Base-by-base conservation (phyloP, 2,113 vertebrate species). In the Nothobranchius kuhntae region DNA sequence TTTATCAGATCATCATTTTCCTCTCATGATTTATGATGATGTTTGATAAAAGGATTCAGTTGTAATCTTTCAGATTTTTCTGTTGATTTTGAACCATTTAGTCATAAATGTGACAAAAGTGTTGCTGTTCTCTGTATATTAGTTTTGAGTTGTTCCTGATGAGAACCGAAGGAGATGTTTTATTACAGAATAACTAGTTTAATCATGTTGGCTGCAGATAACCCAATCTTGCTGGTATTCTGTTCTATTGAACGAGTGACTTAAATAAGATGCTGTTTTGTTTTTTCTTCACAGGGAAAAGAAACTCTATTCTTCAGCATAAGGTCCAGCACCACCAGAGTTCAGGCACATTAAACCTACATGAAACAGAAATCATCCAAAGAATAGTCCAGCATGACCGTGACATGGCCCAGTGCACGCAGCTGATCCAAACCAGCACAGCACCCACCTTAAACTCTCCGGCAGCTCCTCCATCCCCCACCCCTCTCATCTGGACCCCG, bases 311-410 rank as follows among this genome's bases (percentile, higher is more conserved):
- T 73, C 94, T 99, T 35, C 94, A 98, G 40, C 95, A 97, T 72
- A 99, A 99, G 86, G 97, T 99, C 71, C 96, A 98, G 85, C 95
- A 98, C 12, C 96, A 99, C 91, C 95, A 97, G 84, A 98, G 95
- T 90, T 96, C 96, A 0, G 96, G 96, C 5, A 95, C 95, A 59
- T 93, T 98, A 82, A 96, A 99, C 93, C 94, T 95, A 84, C 96
- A 96, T 58, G 98, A 99, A 89, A 98, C 91, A 1, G 97, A 97
- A 93, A 98, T 99, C 86, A 98, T 99, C 92, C 97, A 99, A 94
- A 96, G 97, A 93, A 99, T 99, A 1, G 97, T 99, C 75, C 96
- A 96, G 79, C 97, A 98, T 0, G 98, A 99, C 91, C 92, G 98
- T 0, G 96, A 99, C 89, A 99, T 99, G 98, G 98, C 98, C 4